A percentile compares a stretch with the other conserved stretches of the same genome.
These are phyloP conservation scores for Apeltes quadracus DNA, from an alignment of 2,113 vertebrate species.

Conservation along the genomic window DNA sequence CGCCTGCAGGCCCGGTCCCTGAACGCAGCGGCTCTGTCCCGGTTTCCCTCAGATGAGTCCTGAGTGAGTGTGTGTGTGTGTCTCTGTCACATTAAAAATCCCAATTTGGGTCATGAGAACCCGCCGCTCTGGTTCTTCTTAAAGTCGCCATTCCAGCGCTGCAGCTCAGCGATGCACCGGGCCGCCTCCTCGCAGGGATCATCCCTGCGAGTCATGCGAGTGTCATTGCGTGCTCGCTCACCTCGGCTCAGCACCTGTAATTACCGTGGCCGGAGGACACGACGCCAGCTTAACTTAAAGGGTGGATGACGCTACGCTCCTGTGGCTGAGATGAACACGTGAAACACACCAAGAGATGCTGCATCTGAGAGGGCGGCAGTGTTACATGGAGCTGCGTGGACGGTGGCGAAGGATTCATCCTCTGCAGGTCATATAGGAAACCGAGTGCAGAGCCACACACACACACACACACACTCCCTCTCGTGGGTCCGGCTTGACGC, in stretches of 20 bases:
- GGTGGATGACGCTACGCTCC: too few species aligned
- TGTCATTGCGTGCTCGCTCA: background rate
- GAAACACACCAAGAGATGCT: too few species aligned
- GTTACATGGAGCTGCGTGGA: background rate
- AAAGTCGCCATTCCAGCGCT: background rate
- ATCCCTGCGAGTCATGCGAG: background rate
- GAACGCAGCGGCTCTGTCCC: slow-evolving; percentile 64
- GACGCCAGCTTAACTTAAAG: background rate
- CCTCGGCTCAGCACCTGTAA: background rate
- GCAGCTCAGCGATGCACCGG: background rate
- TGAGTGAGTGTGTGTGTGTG: slow-evolving; percentile 11
- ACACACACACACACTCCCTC: too few species aligned
- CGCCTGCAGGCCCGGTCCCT: too few species aligned
- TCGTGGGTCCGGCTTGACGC: too few species aligned
- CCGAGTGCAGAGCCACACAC: too few species aligned
- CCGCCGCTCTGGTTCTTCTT: background rate
- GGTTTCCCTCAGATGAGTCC: slow-evolving; percentile 62
- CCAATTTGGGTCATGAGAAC: background rate
- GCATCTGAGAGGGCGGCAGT: too few species aligned
- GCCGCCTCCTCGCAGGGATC: background rate
- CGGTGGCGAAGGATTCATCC: background rate
- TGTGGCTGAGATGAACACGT: too few species aligned
- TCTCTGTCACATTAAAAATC: background rate
- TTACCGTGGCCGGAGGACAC: background rate
- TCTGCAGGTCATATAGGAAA: background rate